Evolutionary conservation across 2,888 invertebrate genomes (phyloP).

Genomic region (Agonopterix heracliana): DNA sequence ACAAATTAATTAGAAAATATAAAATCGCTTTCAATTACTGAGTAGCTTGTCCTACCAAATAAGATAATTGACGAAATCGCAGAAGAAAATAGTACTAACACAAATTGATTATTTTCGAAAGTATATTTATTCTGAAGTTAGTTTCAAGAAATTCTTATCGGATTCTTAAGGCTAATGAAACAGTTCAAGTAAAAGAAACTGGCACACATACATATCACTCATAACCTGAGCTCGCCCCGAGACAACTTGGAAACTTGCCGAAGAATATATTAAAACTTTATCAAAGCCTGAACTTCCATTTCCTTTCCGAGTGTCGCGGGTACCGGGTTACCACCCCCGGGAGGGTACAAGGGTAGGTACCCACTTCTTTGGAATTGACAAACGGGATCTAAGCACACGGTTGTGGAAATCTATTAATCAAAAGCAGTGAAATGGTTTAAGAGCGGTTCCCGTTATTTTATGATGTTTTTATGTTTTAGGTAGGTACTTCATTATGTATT

Average conservation of each 20-base stretch:
- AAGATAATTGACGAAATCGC: no score
- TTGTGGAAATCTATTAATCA: slow-evolving; percentile 37
- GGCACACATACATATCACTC: slow-evolving; percentile 24
- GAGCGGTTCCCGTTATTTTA: no score
- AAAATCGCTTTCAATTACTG: no score
- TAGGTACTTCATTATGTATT: no score
- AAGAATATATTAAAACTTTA: slow-evolving; percentile 76
- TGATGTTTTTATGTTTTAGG: no score
- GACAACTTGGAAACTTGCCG: slow-evolving; percentile 60
- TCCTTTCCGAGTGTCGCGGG: slow-evolving; percentile 47
- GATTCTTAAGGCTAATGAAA: no score
- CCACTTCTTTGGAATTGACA: slow-evolving; percentile 24
- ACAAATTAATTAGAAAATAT: no score
- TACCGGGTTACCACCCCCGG: slow-evolving; percentile 28
- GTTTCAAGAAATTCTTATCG: no score
- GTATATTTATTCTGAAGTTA: no score
- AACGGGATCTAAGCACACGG: slow-evolving; percentile 25
- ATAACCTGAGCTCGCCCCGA: slow-evolving; percentile 44
- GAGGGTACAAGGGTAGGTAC: slow-evolving; percentile 13
- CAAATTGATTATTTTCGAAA: no score
- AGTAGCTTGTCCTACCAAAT: no score
- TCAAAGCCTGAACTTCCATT: slow-evolving; percentile 69
- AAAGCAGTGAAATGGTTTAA: slow-evolving; percentile 8
- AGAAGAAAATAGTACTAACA: no score
- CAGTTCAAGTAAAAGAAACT: slow-evolving; percentile 28